Conservation (phyloP, 2,113 vertebrate genomes). For the Epinephelus lanceolatus region DNA sequence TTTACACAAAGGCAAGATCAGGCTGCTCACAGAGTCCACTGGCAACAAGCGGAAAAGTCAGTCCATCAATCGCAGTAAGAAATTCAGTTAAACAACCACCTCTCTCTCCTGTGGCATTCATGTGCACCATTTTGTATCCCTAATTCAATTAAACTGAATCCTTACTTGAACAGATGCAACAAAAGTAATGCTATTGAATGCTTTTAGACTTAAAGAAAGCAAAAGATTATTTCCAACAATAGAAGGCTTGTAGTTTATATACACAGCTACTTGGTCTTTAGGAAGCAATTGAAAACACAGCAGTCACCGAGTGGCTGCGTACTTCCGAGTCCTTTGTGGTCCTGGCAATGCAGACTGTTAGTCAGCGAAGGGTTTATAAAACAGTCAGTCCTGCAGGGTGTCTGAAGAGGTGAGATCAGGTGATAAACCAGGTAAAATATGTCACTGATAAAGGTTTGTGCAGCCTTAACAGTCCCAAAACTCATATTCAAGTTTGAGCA, state of each 20-base stretch:
- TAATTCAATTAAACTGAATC: slow-evolving; percentile 45
- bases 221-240: slow-evolving; percentile 45
- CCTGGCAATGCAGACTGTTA: slow-evolving; percentile 19
- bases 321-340: slow-evolving; percentile 27
- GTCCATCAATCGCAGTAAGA: slow-evolving; percentile 35
- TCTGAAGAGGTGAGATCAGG: slow-evolving; percentile 22
- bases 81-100: slow-evolving; percentile 45
- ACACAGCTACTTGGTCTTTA: slow-evolving; percentile 72
- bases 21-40: slow-evolving; percentile 38
- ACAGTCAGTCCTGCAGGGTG: slow-evolving; percentile 2
- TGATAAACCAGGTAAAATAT: slow-evolving; percentile 16
- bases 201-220: slow-evolving; percentile 25
- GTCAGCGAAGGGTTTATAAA: slow-evolving; percentile 25
- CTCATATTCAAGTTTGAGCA: slow-evolving; percentile 5
- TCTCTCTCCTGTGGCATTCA: neutral
- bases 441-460: slow-evolving; percentile 31
- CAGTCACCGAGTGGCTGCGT: slow-evolving; percentile 21
- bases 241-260: slow-evolving; percentile 56
- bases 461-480: slow-evolving; percentile 23
- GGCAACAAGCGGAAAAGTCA: slow-evolving; percentile 30
- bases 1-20: slow-evolving; percentile 23
- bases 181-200: neutral
- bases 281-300: slow-evolving; percentile 53
- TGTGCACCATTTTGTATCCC: slow-evolving; percentile 38
- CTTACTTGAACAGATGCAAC: slow-evolving; percentile 36